Evolutionary conservation across 1,140 invertebrate genomes (phyloP).

Genomic region (Solenopsis invicta): DNA sequence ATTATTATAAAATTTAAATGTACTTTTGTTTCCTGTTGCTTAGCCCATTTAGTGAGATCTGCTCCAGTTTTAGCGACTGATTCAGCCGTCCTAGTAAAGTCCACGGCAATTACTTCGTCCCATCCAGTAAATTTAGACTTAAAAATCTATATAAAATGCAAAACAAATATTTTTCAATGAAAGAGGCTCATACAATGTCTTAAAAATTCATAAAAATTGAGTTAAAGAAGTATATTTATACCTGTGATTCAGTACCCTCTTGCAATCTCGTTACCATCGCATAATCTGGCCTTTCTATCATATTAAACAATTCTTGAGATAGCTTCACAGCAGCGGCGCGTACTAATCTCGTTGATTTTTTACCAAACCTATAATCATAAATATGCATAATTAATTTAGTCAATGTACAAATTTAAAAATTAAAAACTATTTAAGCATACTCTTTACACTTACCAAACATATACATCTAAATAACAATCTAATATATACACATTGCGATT

Average conservation of each 20-base stretch:
- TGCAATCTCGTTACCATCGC: slow-evolving; percentile 96
- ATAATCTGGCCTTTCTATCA: slow-evolving; percentile 96
- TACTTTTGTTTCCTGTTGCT: slow-evolving; percentile 95
- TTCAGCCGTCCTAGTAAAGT: slow-evolving; percentile 99
- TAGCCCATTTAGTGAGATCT: slow-evolving; percentile 97
- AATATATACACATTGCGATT: slow-evolving; percentile 99
- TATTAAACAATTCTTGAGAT: slow-evolving; percentile 97
- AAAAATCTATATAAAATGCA: slow-evolving; percentile 91
- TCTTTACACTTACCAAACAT: slow-evolving; percentile 94
- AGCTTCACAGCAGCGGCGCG: slow-evolving; percentile 98
- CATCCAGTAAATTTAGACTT: slow-evolving; percentile 99
- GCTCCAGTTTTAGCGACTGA: slow-evolving; percentile 98
- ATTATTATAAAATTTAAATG: slow-evolving; percentile 1
- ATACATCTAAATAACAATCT: slow-evolving; percentile 98
- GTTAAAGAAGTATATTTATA: slow-evolving; percentile 65
- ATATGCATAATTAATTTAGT: slow-evolving; percentile 4
- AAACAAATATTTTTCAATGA: background rate
- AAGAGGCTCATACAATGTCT: background rate
- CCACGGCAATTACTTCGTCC: slow-evolving; percentile 99
- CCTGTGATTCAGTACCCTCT: slow-evolving; percentile 94
- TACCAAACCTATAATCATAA: slow-evolving; percentile 93
- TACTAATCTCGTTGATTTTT: slow-evolving; percentile 98
- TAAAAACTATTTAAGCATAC: slow-evolving; percentile 3
- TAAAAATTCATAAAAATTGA: background rate
- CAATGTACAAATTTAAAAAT: background rate